These are phyloP conservation scores for Catamblyrhynchus diadema DNA, from an alignment of 2,797 vertebrate species.

Conservation along the genomic window DNA sequence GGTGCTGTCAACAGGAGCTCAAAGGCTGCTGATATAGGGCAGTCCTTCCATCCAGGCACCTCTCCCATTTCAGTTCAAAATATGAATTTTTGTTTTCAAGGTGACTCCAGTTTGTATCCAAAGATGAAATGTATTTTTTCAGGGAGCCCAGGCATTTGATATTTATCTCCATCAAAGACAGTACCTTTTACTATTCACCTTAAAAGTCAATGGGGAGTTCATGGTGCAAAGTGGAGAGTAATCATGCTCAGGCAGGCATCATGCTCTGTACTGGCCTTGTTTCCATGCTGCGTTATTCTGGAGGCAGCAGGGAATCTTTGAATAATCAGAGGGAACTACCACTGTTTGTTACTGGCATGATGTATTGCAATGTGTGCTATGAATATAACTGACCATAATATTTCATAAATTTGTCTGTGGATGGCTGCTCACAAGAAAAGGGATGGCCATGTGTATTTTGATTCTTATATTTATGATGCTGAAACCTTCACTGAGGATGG, in stretches of 20 bases:
- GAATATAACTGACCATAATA: background rate
- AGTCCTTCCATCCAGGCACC: background rate
- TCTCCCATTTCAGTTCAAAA: background rate
- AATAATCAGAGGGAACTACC: background rate
- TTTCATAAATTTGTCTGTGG: background rate
- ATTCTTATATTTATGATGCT: background rate
- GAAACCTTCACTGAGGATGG: background rate
- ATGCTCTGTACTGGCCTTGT: accelerated
- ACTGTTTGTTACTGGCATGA: background rate
- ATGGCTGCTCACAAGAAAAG: background rate
- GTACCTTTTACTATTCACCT: background rate
- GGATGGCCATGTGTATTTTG: background rate
- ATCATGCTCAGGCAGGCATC: background rate
- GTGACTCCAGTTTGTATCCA: background rate
- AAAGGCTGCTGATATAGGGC: background rate
- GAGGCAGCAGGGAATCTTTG: background rate
- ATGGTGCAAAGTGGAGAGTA: background rate
- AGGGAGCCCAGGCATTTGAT: background rate
- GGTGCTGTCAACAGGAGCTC: background rate
- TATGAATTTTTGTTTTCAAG: background rate
- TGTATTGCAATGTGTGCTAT: background rate
- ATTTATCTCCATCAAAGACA: background rate
- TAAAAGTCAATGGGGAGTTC: background rate
- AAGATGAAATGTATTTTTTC: background rate
- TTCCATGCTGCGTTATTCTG: background rate